phyloP scores from a whole-genome alignment of 2,797 vertebrate species.

The Pogoniulus pusillus region DNA sequence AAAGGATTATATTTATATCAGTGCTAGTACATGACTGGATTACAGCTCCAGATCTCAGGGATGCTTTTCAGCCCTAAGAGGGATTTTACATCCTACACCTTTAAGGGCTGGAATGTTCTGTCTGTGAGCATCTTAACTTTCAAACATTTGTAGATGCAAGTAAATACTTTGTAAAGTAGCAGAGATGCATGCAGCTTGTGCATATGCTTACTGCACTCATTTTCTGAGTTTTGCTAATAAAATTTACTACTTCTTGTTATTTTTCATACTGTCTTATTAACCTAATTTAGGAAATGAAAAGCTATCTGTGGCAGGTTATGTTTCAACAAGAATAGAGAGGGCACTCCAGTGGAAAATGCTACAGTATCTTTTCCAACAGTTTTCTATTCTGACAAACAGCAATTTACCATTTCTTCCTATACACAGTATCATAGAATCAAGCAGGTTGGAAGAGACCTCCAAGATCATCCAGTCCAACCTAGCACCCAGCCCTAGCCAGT shows the following conservation, averaged over 20 bases:
- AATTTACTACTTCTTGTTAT: not conserved
- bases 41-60: conserved; percentile 29
- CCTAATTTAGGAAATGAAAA: not conserved
- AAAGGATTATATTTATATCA: conserved; percentile 56
- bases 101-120: not conserved
- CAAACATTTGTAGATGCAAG: not conserved
- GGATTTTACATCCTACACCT: not conserved
- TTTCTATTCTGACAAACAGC: not conserved
- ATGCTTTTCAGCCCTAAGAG: conserved; percentile 10
- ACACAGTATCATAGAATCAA: too few species aligned
- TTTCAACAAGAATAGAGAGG: not conserved
- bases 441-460: too few species aligned
- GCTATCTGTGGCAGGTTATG: not conserved
- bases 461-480: too few species aligned
- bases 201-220: not conserved
- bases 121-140: not conserved
- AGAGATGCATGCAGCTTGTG: not conserved
- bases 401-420: not conserved
- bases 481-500: too few species aligned
- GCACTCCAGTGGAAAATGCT: not conserved
- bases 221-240: not conserved
- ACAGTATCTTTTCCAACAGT: not conserved
- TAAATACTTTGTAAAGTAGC: not conserved
- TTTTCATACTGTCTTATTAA: not conserved
- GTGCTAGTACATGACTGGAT: conserved; percentile 40